Conservation (phyloP, 2,797 vertebrate species). For the Salmo trutta region DNA sequence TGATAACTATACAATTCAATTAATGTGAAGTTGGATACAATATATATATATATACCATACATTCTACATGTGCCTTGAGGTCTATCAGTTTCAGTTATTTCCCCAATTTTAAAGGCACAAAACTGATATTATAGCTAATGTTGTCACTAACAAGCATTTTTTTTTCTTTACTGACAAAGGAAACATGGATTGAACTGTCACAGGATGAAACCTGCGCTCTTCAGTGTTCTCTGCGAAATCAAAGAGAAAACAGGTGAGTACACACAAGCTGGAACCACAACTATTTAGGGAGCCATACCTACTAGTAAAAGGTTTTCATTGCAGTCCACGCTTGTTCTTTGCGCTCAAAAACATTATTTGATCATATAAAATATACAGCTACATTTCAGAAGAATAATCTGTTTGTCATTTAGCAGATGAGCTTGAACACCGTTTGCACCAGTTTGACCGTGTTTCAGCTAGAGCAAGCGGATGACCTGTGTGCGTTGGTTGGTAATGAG, state of each 20-base stretch:
- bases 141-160: slow-evolving; percentile 27
- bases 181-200: slow-evolving; percentile 88
- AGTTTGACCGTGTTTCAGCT: background rate
- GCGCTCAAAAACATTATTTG: background rate
- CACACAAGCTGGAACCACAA: background rate
- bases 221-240: slow-evolving; percentile 87
- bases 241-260: slow-evolving; percentile 87
- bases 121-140: slow-evolving; percentile 21
- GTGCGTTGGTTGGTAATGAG: background rate
- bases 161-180: slow-evolving; percentile 57
- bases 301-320: background rate
- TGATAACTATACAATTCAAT: background rate
- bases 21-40: background rate
- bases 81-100: background rate
- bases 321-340: too few species aligned
- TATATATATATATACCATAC: too few species aligned
- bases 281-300: background rate
- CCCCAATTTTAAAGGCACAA: background rate
- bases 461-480: background rate
- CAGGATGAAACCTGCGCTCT: slow-evolving; percentile 86
- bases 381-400: background rate
- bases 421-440: background rate
- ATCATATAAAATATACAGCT: background rate
- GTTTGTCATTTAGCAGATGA: background rate
- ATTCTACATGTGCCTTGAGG: too few species aligned